Conservation (phyloP, 2,113 vertebrate species). For the Lycaon pictus region DNA sequence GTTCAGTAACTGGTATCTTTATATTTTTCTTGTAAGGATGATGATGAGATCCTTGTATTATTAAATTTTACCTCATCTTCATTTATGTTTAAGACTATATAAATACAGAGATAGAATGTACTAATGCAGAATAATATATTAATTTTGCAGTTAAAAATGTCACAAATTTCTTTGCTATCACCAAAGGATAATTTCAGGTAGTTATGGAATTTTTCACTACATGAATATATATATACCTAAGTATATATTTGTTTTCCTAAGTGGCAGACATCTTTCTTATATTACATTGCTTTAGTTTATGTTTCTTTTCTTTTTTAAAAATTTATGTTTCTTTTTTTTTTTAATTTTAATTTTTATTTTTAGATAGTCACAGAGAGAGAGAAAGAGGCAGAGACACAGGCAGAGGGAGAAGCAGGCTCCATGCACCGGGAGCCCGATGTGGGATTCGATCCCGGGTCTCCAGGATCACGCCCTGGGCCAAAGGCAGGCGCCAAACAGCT, state of each 20-base stretch:
- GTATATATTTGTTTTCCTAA: not conserved
- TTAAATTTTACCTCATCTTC: too few species aligned
- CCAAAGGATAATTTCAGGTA: not conserved
- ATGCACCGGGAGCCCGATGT: too few species aligned
- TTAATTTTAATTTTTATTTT: too few species aligned
- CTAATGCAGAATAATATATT: not conserved
- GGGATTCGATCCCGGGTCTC: too few species aligned
- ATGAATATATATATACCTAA: not conserved
- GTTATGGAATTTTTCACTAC: not conserved
- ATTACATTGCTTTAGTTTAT: not conserved
- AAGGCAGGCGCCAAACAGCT: too few species aligned
- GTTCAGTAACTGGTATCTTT: not conserved
- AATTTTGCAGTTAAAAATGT: not conserved
- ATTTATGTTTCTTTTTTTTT: not conserved
- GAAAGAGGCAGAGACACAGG: too few species aligned
- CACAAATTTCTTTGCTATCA: not conserved
- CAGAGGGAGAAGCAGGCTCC: too few species aligned
- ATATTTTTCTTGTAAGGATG: not conserved
- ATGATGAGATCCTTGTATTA: not conserved
- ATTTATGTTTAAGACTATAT: not conserved
- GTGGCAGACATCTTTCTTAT: not conserved
- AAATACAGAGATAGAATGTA: not conserved
- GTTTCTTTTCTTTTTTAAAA: not conserved
- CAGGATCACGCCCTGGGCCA: too few species aligned
- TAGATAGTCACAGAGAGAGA: too few species aligned